These are phyloP conservation scores for Pycnomerus fuliginosus DNA, from an alignment of 2,888 invertebrate species.

Conservation along the genomic window DNA sequence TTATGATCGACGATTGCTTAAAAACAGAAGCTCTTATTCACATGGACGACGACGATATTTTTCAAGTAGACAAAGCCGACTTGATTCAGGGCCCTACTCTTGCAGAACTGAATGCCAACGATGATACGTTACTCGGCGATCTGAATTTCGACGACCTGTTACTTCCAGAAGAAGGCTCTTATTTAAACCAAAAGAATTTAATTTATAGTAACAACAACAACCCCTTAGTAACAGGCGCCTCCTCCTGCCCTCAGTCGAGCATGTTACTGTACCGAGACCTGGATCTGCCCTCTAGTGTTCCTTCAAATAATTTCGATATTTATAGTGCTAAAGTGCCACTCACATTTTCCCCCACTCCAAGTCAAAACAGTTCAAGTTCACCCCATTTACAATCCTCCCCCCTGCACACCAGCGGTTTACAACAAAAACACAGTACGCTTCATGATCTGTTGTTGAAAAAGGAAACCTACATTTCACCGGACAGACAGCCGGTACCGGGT, in stretches of 20 bases:
- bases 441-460: constrained; percentile 71
- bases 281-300: constrained; percentile 47
- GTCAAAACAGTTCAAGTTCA: constrained; percentile 66
- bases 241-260: constrained; percentile 42
- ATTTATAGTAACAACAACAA: constrained; percentile 42
- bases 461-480: constrained; percentile 56
- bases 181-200: constrained; percentile 35
- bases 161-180: constrained; percentile 65
- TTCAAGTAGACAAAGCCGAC: constrained; percentile 85
- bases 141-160: constrained; percentile 84
- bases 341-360: constrained; percentile 65
- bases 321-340: constrained; percentile 42
- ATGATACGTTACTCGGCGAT: constrained; percentile 79
- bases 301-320: constrained; percentile 57
- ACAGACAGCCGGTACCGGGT: constrained; percentile 52
- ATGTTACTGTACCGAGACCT: constrained; percentile 44
- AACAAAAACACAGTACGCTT: constrained; percentile 54
- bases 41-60: constrained; percentile 88
- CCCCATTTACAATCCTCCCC: constrained; percentile 55
- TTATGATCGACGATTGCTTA: constrained; percentile 36
- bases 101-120: constrained; percentile 82
- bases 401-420: constrained; percentile 43
- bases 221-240: constrained; percentile 32
- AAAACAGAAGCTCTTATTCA: constrained; percentile 65
- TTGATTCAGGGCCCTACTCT: constrained; percentile 79